Evolutionary conservation across 2,888 invertebrate genomes (phyloP), one percentile per base, ranked within the genome.

Genomic region (Drosophila mettleri): DNA sequence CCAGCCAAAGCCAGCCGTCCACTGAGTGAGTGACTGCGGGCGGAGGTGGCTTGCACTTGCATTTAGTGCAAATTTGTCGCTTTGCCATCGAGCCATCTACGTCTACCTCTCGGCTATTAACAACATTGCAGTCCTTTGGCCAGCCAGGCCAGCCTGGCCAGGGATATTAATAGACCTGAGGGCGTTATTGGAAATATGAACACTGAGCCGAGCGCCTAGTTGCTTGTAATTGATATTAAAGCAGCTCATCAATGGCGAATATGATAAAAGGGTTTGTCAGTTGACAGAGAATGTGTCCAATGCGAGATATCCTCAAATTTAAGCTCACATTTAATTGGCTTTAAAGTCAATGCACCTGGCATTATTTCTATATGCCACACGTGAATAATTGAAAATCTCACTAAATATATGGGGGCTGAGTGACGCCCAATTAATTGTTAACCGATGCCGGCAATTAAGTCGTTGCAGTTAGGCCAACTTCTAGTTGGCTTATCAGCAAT

Each of bases 111-210:
- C 54, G 82, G 70, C 78, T 69, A 86, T 83, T 69, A 86, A 74
- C 81, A 86, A 75, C 73, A 81, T 63, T 74, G 54, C 54, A 48
- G 18, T 39, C 33, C 38, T 54, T 49, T 36, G 53, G 14, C 51
- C 45, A 67, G 60, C 41, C 53, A n/a, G n/a, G n/a, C n/a, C n/a
- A n/a, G n/a, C n/a, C n/a, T n/a, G n/a, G n/a, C n/a, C n/a, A 43
- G 60, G 64, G 63, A 57, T 78, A 75, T 81, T 78, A 81, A 84
- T 81, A 61, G 78, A 55, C 73, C 85, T 71, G 61, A 48, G 81
- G 81, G 75, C 70, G 41, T 52, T 86, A 86, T 84, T 81, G 87
- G 85, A 84, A 84, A 81, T 83, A 87, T 86, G 75, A 78, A 73
- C 81, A 64, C n/a, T n/a, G 67, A 61, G 63, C 63, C 68, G 81